phyloP scores from a whole-genome alignment of 2,113 vertebrate species.

The Muscicapa adusta region DNA sequence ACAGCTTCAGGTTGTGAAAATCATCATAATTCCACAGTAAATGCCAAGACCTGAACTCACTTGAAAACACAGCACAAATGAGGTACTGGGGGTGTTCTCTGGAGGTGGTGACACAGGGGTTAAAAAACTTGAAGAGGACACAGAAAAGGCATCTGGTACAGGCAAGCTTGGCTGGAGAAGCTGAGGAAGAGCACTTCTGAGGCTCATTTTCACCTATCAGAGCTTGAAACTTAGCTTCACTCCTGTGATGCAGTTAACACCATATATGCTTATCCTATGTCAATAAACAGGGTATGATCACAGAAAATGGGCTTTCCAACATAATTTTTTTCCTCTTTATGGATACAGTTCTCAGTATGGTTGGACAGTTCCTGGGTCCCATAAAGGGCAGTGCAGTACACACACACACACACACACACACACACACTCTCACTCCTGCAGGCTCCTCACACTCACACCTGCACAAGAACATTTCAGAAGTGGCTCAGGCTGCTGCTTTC shows the following conservation, averaged over 20 bases:
- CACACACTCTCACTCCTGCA: fast-evolving
- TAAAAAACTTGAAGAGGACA: background rate
- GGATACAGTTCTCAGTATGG: background rate
- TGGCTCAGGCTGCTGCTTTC: fast-evolving
- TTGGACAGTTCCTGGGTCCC: background rate
- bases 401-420: background rate
- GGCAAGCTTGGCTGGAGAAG: background rate
- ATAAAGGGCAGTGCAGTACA: background rate
- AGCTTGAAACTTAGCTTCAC: background rate
- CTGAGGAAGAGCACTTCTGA: background rate
- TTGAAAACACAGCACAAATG: background rate
- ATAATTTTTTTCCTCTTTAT: background rate
- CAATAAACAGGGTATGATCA: background rate
- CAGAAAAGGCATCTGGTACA: background rate
- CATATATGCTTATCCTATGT: background rate
- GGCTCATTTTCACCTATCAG: background rate
- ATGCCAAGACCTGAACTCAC: background rate
- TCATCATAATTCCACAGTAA: background rate
- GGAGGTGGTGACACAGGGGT: background rate
- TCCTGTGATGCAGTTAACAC: background rate
- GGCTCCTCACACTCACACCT: background rate
- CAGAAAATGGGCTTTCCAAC: background rate
- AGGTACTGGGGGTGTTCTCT: fast-evolving
- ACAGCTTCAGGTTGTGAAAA: background rate
- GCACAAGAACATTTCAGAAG: background rate